Evolutionary conservation across 2,797 vertebrate species (phyloP), one percentile per base, ranked within the genome.

Genomic region (Channallabes apus): DNA sequence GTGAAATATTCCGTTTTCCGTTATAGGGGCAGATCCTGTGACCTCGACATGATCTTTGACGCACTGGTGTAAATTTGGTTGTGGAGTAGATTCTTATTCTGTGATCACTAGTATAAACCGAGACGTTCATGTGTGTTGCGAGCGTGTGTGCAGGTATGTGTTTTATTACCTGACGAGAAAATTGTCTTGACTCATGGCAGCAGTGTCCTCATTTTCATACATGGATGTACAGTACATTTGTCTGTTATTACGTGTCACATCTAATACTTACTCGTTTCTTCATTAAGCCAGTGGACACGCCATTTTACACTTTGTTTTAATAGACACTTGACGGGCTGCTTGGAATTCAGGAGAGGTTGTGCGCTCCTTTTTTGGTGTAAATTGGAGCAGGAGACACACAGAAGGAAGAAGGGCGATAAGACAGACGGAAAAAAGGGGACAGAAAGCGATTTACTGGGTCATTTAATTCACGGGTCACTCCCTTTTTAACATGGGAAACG

Each of bases 341-440:
- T 81, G 35, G 46, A n/a, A 76, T 85, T 75, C 46, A 38, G 32
- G 71, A 76, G 51, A 59, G 4, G 12, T 15, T 32, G 24, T 17
- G 59, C 24, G 32, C 29, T 29, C 46, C 41, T 64, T 75, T 51
- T 65, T 32, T 14, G 5, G 59, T 75, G 68, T 73, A 62, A 83
- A 71, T 41, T 54, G 58, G 27, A 82, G 61, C 29, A 64, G 76
- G 38, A 69, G 46, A 84, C 65, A 71, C 46, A 58, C n/a, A 83
- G 76, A 56, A 56, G 61, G 32, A 61, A 38, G 58, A 61, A 78
- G 24, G 22, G 32, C 20, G 6, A 20, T 61, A 61, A 61, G 35
- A 58, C 32, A 61, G 56, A 24, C n/a, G 56, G 11, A 11, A 77
- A 20, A 78, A 75, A 11, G 54, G 29, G 27, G 46, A 35, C 18